Conservation (phyloP, 2,888 invertebrate species). For the Coelinius sp. region DNA sequence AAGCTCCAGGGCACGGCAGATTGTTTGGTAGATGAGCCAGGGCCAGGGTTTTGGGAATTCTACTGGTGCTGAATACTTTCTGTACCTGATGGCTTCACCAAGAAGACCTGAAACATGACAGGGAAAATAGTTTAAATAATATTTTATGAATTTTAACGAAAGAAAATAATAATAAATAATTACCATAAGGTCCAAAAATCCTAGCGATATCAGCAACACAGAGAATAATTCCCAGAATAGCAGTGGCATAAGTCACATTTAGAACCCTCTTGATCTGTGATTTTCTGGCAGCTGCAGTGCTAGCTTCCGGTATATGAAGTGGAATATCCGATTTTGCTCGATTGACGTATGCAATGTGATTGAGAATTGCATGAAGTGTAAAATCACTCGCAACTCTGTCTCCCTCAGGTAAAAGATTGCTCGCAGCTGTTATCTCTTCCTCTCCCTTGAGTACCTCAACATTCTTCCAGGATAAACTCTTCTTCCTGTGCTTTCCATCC, state of each 20-base stretch:
- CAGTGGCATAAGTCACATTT: constrained; percentile 72
- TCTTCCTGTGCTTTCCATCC: constrained; percentile 62
- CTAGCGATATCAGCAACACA: constrained; percentile 72
- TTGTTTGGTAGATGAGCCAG: constrained; percentile 74
- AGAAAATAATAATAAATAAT: constrained; percentile 34
- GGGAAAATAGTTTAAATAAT: not conserved
- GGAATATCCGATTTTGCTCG: constrained; percentile 68
- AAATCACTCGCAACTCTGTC: constrained; percentile 62
- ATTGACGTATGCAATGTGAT: constrained; percentile 74
- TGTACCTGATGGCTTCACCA: constrained; percentile 58
- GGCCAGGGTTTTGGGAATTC: constrained; percentile 71
- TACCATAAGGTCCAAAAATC: constrained; percentile 73
- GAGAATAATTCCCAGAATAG: constrained; percentile 72
- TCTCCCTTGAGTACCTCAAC: constrained; percentile 58
- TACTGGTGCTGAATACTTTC: constrained; percentile 49
- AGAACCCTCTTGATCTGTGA: constrained; percentile 72
- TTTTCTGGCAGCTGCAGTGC: constrained; percentile 62
- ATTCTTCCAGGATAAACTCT: constrained; percentile 70
- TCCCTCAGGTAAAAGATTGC: constrained; percentile 64
- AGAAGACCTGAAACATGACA: constrained; percentile 55
- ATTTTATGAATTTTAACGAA: not conserved
- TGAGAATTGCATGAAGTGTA: constrained; percentile 72
- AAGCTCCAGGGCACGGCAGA: constrained; percentile 71
- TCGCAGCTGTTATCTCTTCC: constrained; percentile 69
- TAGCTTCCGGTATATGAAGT: constrained; percentile 63